Base-by-base conservation (phyloP, 2,888 invertebrate species). In the Polyommatus iphigenia region DNA sequence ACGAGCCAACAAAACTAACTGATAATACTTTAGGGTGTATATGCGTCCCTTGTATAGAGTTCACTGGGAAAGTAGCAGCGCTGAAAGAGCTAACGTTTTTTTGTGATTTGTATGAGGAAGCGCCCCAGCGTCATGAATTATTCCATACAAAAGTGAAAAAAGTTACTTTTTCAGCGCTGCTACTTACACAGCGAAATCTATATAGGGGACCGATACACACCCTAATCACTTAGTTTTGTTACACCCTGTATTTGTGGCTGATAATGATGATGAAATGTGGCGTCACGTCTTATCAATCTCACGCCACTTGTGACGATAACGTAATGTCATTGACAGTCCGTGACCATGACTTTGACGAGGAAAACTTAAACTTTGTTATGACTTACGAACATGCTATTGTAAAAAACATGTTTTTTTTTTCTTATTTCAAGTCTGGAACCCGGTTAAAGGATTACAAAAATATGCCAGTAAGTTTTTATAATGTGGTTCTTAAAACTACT, bases 341-440 rank as follows among this genome's bases (percentile, higher is more conserved):
- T 67, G 67, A 7, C 67, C 67, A 67, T 67, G 67, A 67, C 67
- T 29, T 67, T 67, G 13, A 15, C 5, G 6, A 29, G 15, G 29
- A 29, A 67, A 29, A 62, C 24, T 24, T 13, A 62, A 62, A 62
- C 46, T 46, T 10, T 13, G 1, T 62, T 59, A 3, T 59, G 2
- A n/a, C 24, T 24, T 46, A 13, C 46, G 46, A 24, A 20, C 13
- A 62, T 24, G 10, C 1, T 24, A 62, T 62, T 62, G 13, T 62
- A 62, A 62, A 36, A 76, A 77, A 76, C 10, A 24, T 73, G 62
- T 76, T 46, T 77, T 67, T 75, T 77, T 50, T 24, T 57, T 71
- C 75, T 76, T 78, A 78, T 82, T 93, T 92, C 93, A 93, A 93
- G 93, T 91, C 93, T 92, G 90, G 87, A 82, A 88, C 91, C 79